phyloP scores from a whole-genome alignment of 2,888 invertebrate species.

The Leucoptera coffeella region DNA sequence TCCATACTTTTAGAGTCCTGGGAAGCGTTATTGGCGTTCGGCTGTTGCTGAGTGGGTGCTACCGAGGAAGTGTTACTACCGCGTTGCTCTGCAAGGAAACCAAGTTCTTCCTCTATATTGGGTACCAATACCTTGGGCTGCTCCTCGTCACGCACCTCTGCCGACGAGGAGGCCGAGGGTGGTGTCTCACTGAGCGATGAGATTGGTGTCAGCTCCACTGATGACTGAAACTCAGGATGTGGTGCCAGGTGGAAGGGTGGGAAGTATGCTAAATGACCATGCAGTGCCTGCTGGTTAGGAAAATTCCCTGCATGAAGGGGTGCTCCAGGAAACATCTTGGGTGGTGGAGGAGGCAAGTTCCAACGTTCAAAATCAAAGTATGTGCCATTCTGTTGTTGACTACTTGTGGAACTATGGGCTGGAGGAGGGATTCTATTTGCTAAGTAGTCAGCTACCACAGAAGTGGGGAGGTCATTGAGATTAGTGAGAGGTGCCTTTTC shows the following conservation, averaged over 20 bases:
- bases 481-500: constrained; percentile 40
- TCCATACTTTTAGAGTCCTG: constrained; percentile 52
- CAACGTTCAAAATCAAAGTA: constrained; percentile 79
- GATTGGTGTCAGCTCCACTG: constrained; percentile 60
- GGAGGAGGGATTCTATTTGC: constrained; percentile 64
- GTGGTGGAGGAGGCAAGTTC: constrained; percentile 65
- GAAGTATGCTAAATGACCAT: constrained; percentile 69
- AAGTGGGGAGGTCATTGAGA: constrained; percentile 47
- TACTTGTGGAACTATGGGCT: constrained; percentile 60
- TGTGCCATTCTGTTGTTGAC: constrained; percentile 58
- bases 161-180: constrained; percentile 51
- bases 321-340: constrained; percentile 62
- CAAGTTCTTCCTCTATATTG: constrained; percentile 83
- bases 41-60: constrained; percentile 47
- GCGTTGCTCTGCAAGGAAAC: constrained; percentile 65
- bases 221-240: constrained; percentile 60
- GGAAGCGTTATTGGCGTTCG: constrained; percentile 38
- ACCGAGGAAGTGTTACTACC: constrained; percentile 43
- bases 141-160: constrained; percentile 58
- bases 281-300: constrained; percentile 58
- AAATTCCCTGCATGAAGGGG: constrained; percentile 49
- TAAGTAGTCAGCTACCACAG: constrained; percentile 51
- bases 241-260: constrained; percentile 69
- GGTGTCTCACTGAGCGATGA: constrained; percentile 52
- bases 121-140: constrained; percentile 82